Evolutionary conservation across 2,113 vertebrate genomes (phyloP), one percentile per base, ranked within the genome.

Genomic region (Poeciliopsis turrubarensis): DNA sequence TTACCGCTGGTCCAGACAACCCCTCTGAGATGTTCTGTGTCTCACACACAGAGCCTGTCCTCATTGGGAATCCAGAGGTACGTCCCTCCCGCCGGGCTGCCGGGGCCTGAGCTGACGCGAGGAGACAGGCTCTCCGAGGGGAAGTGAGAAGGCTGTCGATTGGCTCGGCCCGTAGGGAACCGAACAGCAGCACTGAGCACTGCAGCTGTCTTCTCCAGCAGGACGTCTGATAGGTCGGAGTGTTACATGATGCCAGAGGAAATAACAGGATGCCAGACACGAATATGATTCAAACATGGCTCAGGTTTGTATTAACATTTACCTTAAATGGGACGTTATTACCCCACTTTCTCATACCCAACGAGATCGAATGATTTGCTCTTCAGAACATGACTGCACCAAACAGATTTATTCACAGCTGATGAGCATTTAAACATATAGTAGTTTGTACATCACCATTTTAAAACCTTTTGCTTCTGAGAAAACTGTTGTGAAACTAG

Each of bases 71-170:
- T 72, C 73, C 60, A 61, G 67, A 61, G 76, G 69, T 61, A 77
- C 70, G 77, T 60, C 47, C 71, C 84, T 79, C 81, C 82, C 78
- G 83, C 84, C 65, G 86, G 39, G 81, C 80, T 75, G 79, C 78
- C 63, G 67, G 70, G 73, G 72, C 82, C 65, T 69, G 78, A 88
- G 78, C 77, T 81, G 85, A 89, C 37, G 32, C 3, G 5, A 81
- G 71, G 47, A 85, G 89, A 90, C 84, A 81, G 85, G 51, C 74
- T 79, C 57, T 68, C 31, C 57, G 60, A 67, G 61, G 19, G 75
- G 77, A 82, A 82, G 47, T 2, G 22, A 65, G 67, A 66, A 73
- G 74, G 74, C 37, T 37, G 66, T 79, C 30, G 73, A 60, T 51
- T 10, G 7, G 51, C 64, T 67, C 4, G 15, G 78, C 62, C 81